Evolutionary conservation across 2,113 vertebrate species (phyloP).

Genomic region (Numida meleagris): DNA sequence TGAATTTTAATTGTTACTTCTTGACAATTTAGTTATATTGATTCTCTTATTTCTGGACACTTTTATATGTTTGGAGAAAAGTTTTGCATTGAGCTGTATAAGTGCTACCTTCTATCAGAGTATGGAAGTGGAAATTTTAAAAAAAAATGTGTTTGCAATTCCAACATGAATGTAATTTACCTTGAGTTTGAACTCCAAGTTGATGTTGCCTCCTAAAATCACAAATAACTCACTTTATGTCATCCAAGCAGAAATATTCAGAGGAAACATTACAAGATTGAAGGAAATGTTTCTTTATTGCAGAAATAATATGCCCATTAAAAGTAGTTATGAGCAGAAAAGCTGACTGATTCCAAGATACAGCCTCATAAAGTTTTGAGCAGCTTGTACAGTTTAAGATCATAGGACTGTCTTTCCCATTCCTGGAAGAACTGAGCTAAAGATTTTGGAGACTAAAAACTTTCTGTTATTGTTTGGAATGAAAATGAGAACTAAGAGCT

Average conservation of each 20-base stretch:
- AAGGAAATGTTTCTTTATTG: not conserved
- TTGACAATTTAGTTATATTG: not conserved
- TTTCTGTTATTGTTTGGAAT: not conserved
- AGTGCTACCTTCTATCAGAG: not conserved
- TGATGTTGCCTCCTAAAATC: not conserved
- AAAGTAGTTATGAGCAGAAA: not conserved
- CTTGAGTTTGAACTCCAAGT: not conserved
- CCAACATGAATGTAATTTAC: not conserved
- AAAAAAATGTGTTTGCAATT: conserved; percentile 7
- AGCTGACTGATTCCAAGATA: not conserved
- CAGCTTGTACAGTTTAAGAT: not conserved
- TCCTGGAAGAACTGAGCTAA: not conserved
- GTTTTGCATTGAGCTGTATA: not conserved
- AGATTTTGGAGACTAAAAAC: not conserved
- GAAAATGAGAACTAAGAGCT: not conserved
- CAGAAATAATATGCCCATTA: not conserved
- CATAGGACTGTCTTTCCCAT: not conserved
- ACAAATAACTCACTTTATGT: not conserved
- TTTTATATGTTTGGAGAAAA: not conserved
- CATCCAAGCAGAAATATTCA: not conserved
- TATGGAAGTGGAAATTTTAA: not conserved
- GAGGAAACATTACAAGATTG: not conserved
- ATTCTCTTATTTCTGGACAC: not conserved
- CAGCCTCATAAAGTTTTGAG: not conserved
- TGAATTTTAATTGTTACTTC: not conserved